A percentile compares a stretch with the other conserved stretches of the same genome.
Conservation (phyloP, 2,797 vertebrate species). For the Helarctos malayanus region DNA sequence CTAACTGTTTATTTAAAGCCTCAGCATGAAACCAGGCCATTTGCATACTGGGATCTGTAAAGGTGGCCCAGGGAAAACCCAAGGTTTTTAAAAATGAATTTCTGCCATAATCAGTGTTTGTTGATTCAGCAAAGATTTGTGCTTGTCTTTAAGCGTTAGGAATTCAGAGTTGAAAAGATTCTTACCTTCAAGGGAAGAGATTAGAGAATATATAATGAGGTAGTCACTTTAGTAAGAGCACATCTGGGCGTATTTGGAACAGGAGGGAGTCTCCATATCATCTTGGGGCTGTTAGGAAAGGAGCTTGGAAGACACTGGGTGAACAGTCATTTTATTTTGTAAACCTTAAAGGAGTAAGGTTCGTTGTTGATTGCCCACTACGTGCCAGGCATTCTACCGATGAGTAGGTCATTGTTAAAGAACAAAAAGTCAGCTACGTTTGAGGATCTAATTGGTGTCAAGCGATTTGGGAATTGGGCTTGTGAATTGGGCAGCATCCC, state of each 20-base stretch:
- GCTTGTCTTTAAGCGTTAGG: neutral
- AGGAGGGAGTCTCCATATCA: neutral
- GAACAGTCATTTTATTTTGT: neutral
- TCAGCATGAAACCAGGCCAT: neutral
- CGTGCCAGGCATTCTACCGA: neutral
- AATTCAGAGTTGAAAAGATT: neutral
- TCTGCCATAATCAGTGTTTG: neutral
- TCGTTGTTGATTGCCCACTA: neutral
- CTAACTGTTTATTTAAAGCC: neutral
- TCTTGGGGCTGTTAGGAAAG: neutral
- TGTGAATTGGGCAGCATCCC: neutral
- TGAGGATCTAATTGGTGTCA: neutral
- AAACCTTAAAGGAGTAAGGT: neutral
- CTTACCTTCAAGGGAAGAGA: slow-evolving; percentile 30
- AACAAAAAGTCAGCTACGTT: neutral
- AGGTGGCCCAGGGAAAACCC: neutral
- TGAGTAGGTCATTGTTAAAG: neutral
- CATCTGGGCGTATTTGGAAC: neutral
- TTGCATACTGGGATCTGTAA: neutral
- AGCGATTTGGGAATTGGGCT: neutral
- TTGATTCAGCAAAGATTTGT: neutral
- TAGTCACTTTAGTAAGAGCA: neutral
- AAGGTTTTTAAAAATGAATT: neutral
- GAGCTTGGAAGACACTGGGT: neutral
- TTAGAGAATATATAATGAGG: neutral